Percentiles rank a stretch among this genome's conserved stretches.
These are phyloP conservation scores for Gastracanthus pulcherrimus DNA, from an alignment of 2,888 invertebrate genomes.

Conservation along the genomic window DNA sequence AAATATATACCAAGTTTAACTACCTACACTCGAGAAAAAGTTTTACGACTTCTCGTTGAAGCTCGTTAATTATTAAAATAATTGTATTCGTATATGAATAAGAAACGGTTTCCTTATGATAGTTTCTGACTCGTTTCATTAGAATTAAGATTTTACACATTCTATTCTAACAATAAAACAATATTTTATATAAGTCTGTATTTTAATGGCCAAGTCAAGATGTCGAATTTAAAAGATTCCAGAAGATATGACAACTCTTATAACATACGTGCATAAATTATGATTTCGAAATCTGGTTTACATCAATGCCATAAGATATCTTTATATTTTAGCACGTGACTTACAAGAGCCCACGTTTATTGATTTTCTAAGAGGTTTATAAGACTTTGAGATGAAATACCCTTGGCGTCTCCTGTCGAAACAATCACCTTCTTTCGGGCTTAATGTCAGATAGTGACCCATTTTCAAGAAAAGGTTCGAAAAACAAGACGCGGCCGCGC, in stretches of 20 bases:
- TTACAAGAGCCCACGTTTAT: neutral
- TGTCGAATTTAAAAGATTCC: neutral
- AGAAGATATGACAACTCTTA: neutral
- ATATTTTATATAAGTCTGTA: neutral
- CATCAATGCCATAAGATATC: neutral
- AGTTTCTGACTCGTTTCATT: too few species aligned
- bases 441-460: neutral
- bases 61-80: too few species aligned
- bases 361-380: conserved; percentile 22
- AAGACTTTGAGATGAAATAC: neutral
- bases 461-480: conserved; percentile 7
- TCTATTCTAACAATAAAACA: too few species aligned
- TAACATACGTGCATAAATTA: neutral
- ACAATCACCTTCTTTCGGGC: conserved; percentile 20
- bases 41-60: too few species aligned
- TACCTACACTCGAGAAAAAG: too few species aligned
- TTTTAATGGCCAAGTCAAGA: neutral
- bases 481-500: neutral
- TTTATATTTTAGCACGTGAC: neutral
- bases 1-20: too few species aligned
- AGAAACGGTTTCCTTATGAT: too few species aligned
- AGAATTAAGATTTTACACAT: too few species aligned
- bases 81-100: too few species aligned
- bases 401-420: neutral
- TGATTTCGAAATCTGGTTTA: neutral